Evolutionary conservation across 1,140 invertebrate species (phyloP), one percentile per base, ranked within the genome.

Genomic region (Drosophila pandora): DNA sequence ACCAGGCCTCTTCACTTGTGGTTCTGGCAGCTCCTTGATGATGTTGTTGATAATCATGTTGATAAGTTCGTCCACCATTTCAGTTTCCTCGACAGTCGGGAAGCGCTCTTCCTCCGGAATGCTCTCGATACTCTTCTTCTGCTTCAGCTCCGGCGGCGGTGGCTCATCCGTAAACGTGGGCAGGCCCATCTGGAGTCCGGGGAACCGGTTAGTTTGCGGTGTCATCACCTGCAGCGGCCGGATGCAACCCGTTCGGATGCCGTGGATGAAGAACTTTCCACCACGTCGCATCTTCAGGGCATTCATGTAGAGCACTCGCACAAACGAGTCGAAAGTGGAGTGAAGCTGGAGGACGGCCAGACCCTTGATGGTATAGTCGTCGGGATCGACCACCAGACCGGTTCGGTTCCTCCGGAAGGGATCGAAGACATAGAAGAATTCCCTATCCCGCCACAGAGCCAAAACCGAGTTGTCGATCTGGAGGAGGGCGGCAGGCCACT

Each of bases 351-450:
- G 32, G 17, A 85, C 71, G 5, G 90, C 90, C 49, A 76, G 48
- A 12, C 90, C 90, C 55, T 81, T 87, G 23, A 82, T 80, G 12
- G 65, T 59, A 53, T 83, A 91, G 53, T 91, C 85, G 43, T 90
- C 90, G 7, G 88, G 82, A 67, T 91, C 90, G 0, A 91, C 69
- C 0, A 91, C 87, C 49, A 82, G 55, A 21, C 90, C 90, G 0
- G 61, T 62, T 9, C 76, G 79, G 43, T 84, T 90, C 7, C 90
- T 61, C 17, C 85, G 49, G 37, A 91, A 93, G 1, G 93, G 92
- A 85, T 93, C 93, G 37, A 93, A 93, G 9, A 88, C 90, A 53
- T 92, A 93, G 64, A 90, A 93, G 72, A 92, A 91, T 23, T 92
- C 91, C 4, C 85, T 64, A 61, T 93, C 92, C 0, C 91, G 85